Evolutionary conservation across 2,113 vertebrate species (phyloP).

Genomic region (Notothenia coriiceps): DNA sequence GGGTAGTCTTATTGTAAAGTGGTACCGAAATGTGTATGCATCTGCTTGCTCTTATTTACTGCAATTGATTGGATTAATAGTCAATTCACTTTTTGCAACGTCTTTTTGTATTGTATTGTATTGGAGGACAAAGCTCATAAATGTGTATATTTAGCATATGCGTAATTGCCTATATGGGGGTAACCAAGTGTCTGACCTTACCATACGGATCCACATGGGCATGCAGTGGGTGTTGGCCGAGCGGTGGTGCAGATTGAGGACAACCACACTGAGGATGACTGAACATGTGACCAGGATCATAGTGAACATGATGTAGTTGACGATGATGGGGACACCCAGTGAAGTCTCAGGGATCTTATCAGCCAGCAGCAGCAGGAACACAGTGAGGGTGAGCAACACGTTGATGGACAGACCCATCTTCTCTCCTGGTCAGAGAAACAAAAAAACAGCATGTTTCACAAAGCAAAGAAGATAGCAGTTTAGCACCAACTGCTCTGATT

Average conservation of each 20-base stretch:
- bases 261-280: slow-evolving; percentile 92
- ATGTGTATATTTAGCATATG: no score
- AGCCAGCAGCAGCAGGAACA: slow-evolving; percentile 92
- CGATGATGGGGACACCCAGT: slow-evolving; percentile 90
- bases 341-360: slow-evolving; percentile 94
- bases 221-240: slow-evolving; percentile 91
- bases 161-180: not conserved
- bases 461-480: not conserved
- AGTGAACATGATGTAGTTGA: slow-evolving; percentile 95
- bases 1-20: no score
- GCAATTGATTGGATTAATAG: no score
- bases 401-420: slow-evolving; percentile 96
- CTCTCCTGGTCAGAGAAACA: slow-evolving; percentile 83
- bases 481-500: not conserved
- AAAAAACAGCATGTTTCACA: not conserved
- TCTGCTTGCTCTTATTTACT: no score
- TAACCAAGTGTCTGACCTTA: slow-evolving; percentile 59
- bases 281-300: slow-evolving; percentile 93
- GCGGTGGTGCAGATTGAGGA: slow-evolving; percentile 93
- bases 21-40: no score
- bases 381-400: slow-evolving; percentile 91
- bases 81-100: no score
- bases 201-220: slow-evolving; percentile 91
- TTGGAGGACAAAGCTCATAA: not conserved
- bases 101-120: no score